Evolutionary conservation across 2,797 vertebrate species (phyloP), one percentile per base, ranked within the genome.

Genomic region (Pipistrellus pipistrellus): DNA sequence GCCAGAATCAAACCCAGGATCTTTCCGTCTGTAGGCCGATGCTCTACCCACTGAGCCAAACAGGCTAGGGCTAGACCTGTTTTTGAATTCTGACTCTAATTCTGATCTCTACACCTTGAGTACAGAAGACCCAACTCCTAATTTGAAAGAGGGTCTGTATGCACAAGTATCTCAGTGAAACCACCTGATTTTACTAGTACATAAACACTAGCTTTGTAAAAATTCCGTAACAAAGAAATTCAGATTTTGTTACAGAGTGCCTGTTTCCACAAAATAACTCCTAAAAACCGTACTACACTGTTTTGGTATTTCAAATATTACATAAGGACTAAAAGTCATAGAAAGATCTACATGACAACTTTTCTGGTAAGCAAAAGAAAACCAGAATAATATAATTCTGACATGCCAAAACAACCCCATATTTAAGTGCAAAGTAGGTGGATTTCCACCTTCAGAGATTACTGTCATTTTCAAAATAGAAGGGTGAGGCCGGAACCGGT

Each of bases 361-460:
- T 95, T 64, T 53, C 80, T 59, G 25, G 41, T 55, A 92, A 96
- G 72, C 73, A 64, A 95, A 85, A 35, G 5, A 78, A 91, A 94
- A 41, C 4, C 66, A 73, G 72, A 91, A 35, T 64, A 55, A 48
- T 30, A 4, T 2, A 14, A 78, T 51, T 78, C 46, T 84, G 55
- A 71, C 35, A 48, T 20, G 66, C 73, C 46, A 38, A 78, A 44
- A 15, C 35, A 9, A 38, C 9, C 12, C 46, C 30, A 80, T 44
- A 73, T 51, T 12, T n/a, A 88, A 80, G 21, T 48, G 14, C n/a
- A 51, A 72, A n/a, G 17, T 10, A 51, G 10, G 8, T 3, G 13
- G 30, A 77, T 66, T 55, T 71, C 48, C 23, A 41, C 4, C n/a
- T 81, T 82, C 25, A 69, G 38, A 10, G 59, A 6, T 59, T 38